Conservation (phyloP, 2,797 vertebrate species). For the Bradypodion pumilum region DNA sequence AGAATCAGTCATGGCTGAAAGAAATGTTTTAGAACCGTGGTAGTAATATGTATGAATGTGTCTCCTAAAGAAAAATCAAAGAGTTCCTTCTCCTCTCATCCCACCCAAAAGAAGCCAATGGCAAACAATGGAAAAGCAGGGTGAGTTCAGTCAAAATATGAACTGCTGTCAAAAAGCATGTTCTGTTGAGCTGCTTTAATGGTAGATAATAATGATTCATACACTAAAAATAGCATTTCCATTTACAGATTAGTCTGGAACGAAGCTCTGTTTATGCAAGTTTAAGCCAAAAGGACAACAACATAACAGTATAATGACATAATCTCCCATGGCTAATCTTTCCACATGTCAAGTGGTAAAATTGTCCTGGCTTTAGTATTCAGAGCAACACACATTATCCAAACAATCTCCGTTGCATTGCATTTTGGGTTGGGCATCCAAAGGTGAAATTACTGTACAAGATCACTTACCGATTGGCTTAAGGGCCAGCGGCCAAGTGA, state of each 20-base stretch:
- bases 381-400: slow-evolving; percentile 8
- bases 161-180: slow-evolving; percentile 50
- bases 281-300: slow-evolving; percentile 57
- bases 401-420: slow-evolving; percentile 32
- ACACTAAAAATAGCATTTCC: slow-evolving; percentile 51
- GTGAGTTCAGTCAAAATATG: slow-evolving; percentile 62
- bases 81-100: too few species aligned
- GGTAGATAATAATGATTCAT: slow-evolving; percentile 44
- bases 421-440: slow-evolving; percentile 13
- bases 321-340: slow-evolving; percentile 35
- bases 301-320: slow-evolving; percentile 21
- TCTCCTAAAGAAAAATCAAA: not conserved
- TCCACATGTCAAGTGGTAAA: slow-evolving; percentile 31
- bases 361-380: slow-evolving; percentile 44
- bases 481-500: not conserved
- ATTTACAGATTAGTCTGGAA: slow-evolving; percentile 54
- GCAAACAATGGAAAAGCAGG: slow-evolving; percentile 56
- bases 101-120: not conserved
- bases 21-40: not conserved
- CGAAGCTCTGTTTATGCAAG: slow-evolving; percentile 53
- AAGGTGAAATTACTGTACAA: slow-evolving; percentile 14
- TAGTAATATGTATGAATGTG: not conserved
- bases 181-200: slow-evolving; percentile 53
- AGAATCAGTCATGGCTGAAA: not conserved
- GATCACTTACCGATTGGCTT: slow-evolving; percentile 31